Percentiles rank a stretch among this genome's conserved stretches.
These are phyloP conservation scores for Chiroxiphia lanceolata DNA, from an alignment of 2,797 vertebrate species.

Conservation along the genomic window DNA sequence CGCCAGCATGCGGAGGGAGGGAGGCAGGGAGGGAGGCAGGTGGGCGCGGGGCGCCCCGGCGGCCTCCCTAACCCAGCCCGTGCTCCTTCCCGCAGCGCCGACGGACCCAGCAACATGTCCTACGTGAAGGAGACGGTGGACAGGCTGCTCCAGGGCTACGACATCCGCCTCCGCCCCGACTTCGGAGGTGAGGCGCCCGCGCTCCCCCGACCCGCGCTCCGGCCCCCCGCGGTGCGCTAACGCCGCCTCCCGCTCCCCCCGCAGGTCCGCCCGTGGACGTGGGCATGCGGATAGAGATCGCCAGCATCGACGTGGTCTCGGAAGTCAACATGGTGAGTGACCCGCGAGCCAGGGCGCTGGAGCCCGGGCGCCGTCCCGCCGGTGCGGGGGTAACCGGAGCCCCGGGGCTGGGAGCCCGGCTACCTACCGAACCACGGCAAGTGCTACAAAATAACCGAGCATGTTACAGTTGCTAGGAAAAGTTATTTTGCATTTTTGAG, in stretches of 20 bases:
- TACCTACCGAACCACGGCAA: accelerated
- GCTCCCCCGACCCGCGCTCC: neutral
- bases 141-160: slow-evolving; percentile 87
- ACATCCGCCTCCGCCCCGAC: slow-evolving; percentile 87
- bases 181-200: slow-evolving; percentile 82
- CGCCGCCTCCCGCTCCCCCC: neutral
- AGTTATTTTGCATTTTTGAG: neutral
- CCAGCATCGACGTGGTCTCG: slow-evolving; percentile 89
- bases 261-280: slow-evolving; percentile 86
- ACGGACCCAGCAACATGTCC: slow-evolving; percentile 87
- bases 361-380: neutral
- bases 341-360: neutral
- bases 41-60: neutral
- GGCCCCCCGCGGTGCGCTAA: neutral
- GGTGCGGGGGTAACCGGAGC: neutral
- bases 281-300: slow-evolving; percentile 87
- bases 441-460: accelerated
- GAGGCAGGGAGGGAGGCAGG: neutral
- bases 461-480: neutral
- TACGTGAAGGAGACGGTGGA: slow-evolving; percentile 90
- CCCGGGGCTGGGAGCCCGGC: neutral
- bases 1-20: neutral
- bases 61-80: slow-evolving; percentile 50
- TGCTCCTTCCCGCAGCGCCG: slow-evolving; percentile 78
- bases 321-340: slow-evolving; percentile 91